Percentiles rank a stretch among this genome's conserved stretches.
These are phyloP conservation scores for Florisuga fusca DNA, from an alignment of 2,797 vertebrate species.

Conservation along the genomic window DNA sequence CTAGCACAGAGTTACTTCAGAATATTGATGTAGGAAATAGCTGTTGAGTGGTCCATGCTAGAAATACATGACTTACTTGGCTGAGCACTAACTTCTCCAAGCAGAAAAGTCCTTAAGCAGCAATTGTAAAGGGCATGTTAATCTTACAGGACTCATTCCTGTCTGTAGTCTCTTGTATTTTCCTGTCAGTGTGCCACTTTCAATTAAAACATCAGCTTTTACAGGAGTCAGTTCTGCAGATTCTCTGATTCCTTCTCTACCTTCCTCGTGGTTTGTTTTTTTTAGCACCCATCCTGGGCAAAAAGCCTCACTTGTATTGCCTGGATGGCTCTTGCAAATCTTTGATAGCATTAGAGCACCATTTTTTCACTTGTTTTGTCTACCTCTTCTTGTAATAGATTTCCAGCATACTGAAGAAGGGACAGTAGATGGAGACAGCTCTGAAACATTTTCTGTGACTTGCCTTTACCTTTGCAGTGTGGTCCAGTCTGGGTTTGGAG, in stretches of 20 bases:
- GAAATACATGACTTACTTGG: not conserved
- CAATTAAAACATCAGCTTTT: not conserved
- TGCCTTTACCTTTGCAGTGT: not conserved
- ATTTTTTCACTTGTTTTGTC: not conserved
- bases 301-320: not conserved
- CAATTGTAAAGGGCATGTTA: not conserved
- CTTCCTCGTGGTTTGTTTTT: not conserved
- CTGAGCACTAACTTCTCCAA: not conserved
- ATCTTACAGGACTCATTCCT: not conserved
- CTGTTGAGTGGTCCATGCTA: not conserved
- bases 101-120: not conserved
- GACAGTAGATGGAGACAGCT: not conserved
- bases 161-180: not conserved
- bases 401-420: not conserved
- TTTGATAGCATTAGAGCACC: not conserved
- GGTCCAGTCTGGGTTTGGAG: not conserved
- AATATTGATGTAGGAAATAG: not conserved
- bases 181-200: not conserved
- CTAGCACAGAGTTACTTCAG: not conserved
- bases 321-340: not conserved
- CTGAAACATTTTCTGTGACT: not conserved
- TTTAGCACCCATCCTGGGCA: not conserved
- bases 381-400: not conserved
- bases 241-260: not conserved
- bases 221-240: not conserved